Evolutionary conservation across 2,888 invertebrate genomes (phyloP), one percentile per base, ranked within the genome.

Genomic region (Resseliella maxima): DNA sequence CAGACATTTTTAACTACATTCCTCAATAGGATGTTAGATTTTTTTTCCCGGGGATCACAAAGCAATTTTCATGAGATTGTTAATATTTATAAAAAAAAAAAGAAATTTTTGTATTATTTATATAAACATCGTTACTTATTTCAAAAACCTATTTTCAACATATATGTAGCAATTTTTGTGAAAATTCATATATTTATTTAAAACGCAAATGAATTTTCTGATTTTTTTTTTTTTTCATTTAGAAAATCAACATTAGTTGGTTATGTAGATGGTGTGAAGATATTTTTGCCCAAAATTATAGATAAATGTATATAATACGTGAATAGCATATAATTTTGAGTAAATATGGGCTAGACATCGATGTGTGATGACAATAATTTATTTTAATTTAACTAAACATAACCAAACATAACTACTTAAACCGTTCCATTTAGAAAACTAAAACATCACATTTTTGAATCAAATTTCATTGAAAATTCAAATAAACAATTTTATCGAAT

Each of bases 1-100:
- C 89, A 89, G 89, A 89, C 89, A 89, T 89, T 89, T 89, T 88
- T 89, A 89, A 59, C 24, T 24, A 38, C 38, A n/a, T 83, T 72
- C 31, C 72, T 72, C 72, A 72, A 72, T 31, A 31, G 31, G 72
- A 72, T 2, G 21, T 72, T 72, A 72, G 21, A 18, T 50, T 50
- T 72, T 72, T 0, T 31, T 27, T 72, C 31, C 72, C 0, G 72
- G 72, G 72, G 15, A 72, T 72, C 15, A 31, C 3, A 72, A 31
- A 31, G 72, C 72, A 72, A 72, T 72, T 72, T 72, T 72, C 35
- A 72, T 72, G 72, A 72, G 72, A 72, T 72, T 72, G 31, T 72
- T 72, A 24, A 24, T 3, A 59, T 59, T 59, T n/a, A 24, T 24
- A 15, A 3, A 3, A 59, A 59, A 24, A 6, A 18, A 59, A 5